Base-by-base conservation (phyloP, 2,113 vertebrate genomes). In the Globicephala melas region DNA sequence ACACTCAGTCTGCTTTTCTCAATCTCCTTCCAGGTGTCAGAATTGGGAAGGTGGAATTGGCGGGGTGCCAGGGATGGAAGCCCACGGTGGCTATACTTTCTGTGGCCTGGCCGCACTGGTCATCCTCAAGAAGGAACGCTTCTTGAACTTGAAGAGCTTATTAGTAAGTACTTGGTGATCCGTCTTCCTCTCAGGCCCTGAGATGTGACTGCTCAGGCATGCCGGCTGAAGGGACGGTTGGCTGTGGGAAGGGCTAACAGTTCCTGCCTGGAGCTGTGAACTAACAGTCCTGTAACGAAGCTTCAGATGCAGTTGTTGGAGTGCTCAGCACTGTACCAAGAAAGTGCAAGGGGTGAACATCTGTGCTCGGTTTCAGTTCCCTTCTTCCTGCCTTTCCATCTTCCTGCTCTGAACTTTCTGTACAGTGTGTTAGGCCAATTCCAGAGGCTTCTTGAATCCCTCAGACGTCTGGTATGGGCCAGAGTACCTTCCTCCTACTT, bases 1-100 rank as follows among this genome's bases (percentile, higher is more conserved):
- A 50, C 47, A 13, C 41, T 83, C 62, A 23, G 14, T 50, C n/a
- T 38, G n/a, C 60, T 88, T 73, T 77, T 88, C 77, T 92, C 70
- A 3, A 44, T 89, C 26, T 81, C 44, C 67, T 74, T 6, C 14
- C 95, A 99, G 99, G 96, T 99, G 99, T 98, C 99, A 99, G 98
- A 99, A 99, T 97, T 99, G 99, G 99, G 99, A 99, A 96, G 99
- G 99, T 0, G 99, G 99, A 91, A 99, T 99, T 0, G 99, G 99
- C 0, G 99, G 99, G 0, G 99, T 99, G 85, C 99, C 99, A 0
- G 99, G 99, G 50, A 98, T 99, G 99, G 99, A 99, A 97, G 99
- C 99, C 0, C 99, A 99, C 0, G 99, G 99, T 0, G 99, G 99
- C 6, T 99, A 99, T 98, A 99, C 99, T 0, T 99, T 99, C 99